Evolutionary conservation across 2,113 vertebrate species (phyloP), one percentile per base, ranked within the genome.

Genomic region (Eclectus roratus): DNA sequence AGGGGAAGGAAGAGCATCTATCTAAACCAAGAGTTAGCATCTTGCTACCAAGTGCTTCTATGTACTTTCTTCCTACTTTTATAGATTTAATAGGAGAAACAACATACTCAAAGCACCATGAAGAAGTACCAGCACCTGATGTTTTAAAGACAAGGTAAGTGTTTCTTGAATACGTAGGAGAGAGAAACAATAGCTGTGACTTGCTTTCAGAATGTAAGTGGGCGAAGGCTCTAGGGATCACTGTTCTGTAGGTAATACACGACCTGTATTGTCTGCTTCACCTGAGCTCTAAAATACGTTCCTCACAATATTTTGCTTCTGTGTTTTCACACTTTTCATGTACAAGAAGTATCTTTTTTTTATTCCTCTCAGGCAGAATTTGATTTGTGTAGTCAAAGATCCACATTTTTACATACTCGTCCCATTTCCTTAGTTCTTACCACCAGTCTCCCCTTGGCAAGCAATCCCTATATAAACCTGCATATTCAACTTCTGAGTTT

Each of bases 61-160:
- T 53, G 7, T 94, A 90, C 11, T 50, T 97, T n/a, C 85, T 97
- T 93, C 96, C 87, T 24, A 69, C 97, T 94, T 98, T 95, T 64
- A 82, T 96, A 68, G 96, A 97, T 33, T 74, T 98, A 69, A 49
- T 93, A 53, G 93, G 96, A 60, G 96, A 80, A 90, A 94, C 39
- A 31, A 96, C 86, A 2, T 98, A 95, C 50, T 98, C 93, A 98
- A 97, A 98, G 85, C 65, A 43, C 92, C 97, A 4, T 79, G 97
- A 76, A 95, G 96, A 8, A 90, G 95, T 65, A 92, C 90, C 39
- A 78, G 64, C 47, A 94, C 33, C 7, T 95, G 97, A 21, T 95
- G 92, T 47, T 60, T 96, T 91, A 96, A 97, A 84, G 98, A 98
- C 85, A 97, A 98, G 97, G 97, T 98, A 96, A 96, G 49, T 35